Evolutionary conservation across 2,113 vertebrate genomes (phyloP), one percentile per base, ranked within the genome.

Genomic region (Corynorhinus townsendii): DNA sequence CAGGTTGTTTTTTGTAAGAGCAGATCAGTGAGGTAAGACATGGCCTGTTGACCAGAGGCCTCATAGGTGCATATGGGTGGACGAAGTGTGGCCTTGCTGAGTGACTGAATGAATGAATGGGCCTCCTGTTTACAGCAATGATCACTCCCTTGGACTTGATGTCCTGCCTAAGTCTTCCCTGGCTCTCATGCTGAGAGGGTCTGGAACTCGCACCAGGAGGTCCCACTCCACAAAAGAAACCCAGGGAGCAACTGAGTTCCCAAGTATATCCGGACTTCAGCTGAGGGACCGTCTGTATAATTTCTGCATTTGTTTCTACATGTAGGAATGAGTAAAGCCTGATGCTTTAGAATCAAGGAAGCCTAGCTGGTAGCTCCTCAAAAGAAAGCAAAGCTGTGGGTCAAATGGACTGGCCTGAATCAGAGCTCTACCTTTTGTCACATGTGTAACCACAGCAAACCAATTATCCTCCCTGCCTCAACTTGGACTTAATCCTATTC

Each of bases 371-470:
- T 56, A 84, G 66, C n/a, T 69, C 86, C 52, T 75, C 33, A 22
- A 81, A 94, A 49, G 68, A 89, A 82, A 76, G 26, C 80, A 81
- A 95, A 76, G 76, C 66, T 68, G 14, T 1, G 22, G 52, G 45
- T 12, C 72, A 54, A 45, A 54, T 7, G n/a, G 56, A 73, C 33
- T n/a, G 71, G 28, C n/a, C 38, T 77, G 68, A 47, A 7, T 56
- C 47, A 30, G 3, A 47, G 71, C 38, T 62, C 52, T n/a, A 30
- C 28, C 2, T 6, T 24, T 33, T 54, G 45, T 76, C n/a, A 52
- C 7, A 1, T 43, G 47, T 38, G 20, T 64, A 47, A 33, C 15
- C 49, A 26, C 3, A 35, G 59, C n/a, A 64, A 85, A 38, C 22
- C 52, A 5, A 62, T 54, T 64, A 30, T 40, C n/a, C 64, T 38